phyloP scores from a whole-genome alignment of 2,113 vertebrate genomes.

The Hippocampus guttulatus region DNA sequence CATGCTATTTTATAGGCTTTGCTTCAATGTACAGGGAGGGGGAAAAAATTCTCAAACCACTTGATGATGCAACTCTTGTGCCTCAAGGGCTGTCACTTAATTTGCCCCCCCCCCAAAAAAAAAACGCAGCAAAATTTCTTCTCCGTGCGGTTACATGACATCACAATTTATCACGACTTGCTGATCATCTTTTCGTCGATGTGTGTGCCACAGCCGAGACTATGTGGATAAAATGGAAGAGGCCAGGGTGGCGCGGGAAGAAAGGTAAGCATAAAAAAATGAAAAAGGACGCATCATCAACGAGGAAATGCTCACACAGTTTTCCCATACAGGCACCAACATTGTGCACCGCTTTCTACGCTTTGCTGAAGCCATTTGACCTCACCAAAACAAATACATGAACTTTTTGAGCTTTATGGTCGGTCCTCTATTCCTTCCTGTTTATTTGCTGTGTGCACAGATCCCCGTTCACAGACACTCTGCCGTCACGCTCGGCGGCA shows the following conservation, averaged over 20 bases:
- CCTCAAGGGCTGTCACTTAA: not conserved
- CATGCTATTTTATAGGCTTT: not conserved
- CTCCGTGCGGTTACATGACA: not conserved
- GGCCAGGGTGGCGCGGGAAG: slow-evolving; percentile 86
- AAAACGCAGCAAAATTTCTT: not conserved
- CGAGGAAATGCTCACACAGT: no score
- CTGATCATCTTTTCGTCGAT: slow-evolving; percentile 24
- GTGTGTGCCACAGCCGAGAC: slow-evolving; percentile 75
- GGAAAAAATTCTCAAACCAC: no score
- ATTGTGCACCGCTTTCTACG: not conserved
- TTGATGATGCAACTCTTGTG: no score
- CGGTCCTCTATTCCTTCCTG: not conserved
- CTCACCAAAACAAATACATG: slow-evolving; percentile 10
- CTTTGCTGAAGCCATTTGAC: slow-evolving; percentile 3
- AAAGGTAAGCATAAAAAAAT: slow-evolving; percentile 74
- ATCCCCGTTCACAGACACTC: not conserved
- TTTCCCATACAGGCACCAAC: not conserved
- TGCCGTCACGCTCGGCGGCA: not conserved
- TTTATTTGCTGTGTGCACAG: slow-evolving; percentile 1
- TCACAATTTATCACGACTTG: not conserved
- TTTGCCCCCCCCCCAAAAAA: not conserved
- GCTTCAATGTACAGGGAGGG: not conserved
- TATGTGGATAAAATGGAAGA: slow-evolving; percentile 96
- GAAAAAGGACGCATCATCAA: no score
- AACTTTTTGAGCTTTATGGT: slow-evolving; percentile 26